Conservation (phyloP, 2,113 vertebrate species). For the Pangasianodon hypophthalmus region DNA sequence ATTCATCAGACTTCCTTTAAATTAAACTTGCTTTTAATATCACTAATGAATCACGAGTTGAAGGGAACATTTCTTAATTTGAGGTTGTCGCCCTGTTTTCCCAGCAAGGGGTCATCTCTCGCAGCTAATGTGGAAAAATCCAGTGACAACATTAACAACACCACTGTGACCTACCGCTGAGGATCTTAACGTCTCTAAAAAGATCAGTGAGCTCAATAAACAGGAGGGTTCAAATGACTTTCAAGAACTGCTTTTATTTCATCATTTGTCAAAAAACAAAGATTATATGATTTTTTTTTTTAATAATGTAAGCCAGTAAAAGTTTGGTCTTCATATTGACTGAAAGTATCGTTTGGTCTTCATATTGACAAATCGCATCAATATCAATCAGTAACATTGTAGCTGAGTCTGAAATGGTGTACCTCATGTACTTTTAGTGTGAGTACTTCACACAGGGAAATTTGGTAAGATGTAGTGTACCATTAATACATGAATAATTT, state of each 20-base stretch:
- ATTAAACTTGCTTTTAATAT: constrained; percentile 2
- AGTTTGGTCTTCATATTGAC: background rate
- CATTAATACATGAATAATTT: background rate
- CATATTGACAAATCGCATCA: background rate
- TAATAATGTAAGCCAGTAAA: background rate
- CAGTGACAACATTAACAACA: constrained; percentile 1
- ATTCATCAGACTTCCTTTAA: background rate
- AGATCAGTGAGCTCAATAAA: constrained; percentile 14
- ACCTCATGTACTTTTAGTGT: background rate
- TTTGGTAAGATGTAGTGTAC: background rate
- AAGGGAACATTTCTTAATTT: background rate
- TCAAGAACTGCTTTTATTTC: background rate
- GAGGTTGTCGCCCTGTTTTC: background rate
- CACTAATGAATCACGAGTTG: background rate
- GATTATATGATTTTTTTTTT: background rate
- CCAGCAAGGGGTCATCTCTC: constrained; percentile 5
- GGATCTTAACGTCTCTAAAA: background rate
- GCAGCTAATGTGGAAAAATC: constrained; percentile 7
- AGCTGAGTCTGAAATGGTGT: background rate
- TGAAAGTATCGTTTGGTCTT: background rate
- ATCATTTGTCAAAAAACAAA: background rate
- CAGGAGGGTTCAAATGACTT: background rate
- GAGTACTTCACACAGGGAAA: background rate
- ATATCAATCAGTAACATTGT: background rate
- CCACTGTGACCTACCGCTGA: constrained; percentile 1